Evolutionary conservation across 1,140 invertebrate genomes (phyloP).

Genomic region (Metopolophium dirhodum): DNA sequence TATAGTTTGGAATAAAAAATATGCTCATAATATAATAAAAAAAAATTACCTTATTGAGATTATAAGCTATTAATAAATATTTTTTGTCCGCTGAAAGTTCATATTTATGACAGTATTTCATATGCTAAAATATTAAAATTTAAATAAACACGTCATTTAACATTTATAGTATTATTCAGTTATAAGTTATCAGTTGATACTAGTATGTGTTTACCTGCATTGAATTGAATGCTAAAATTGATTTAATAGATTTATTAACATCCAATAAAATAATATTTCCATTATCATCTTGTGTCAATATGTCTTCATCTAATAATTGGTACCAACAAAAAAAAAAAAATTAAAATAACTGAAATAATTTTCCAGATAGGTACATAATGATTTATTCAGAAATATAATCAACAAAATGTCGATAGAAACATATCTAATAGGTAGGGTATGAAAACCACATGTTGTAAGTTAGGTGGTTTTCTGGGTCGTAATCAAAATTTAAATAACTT

Average conservation of each 20-base stretch:
- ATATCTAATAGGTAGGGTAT: too few species aligned
- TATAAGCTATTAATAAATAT: constrained; percentile 43
- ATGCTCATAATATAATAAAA: neutral
- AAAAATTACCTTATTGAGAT: neutral
- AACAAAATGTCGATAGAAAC: too few species aligned
- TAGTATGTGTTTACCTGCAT: constrained; percentile 27
- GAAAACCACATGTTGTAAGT: too few species aligned
- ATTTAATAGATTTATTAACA: constrained; percentile 6
- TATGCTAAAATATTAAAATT: neutral
- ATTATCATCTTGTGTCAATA: constrained; percentile 55
- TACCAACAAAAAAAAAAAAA: neutral
- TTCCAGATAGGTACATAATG: too few species aligned
- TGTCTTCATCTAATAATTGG: constrained; percentile 13
- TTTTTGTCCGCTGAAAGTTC: constrained; percentile 42
- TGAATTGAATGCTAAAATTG: constrained; percentile 33
- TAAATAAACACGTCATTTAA: neutral
- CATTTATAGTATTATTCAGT: neutral
- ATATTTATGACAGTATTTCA: neutral
- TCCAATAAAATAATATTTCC: constrained; percentile 18
- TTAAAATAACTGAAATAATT: neutral
- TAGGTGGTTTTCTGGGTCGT: too few species aligned
- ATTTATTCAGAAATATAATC: too few species aligned
- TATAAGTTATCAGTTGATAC: neutral
- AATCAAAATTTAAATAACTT: too few species aligned
- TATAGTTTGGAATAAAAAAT: too few species aligned